Base-by-base conservation (phyloP, 2,888 invertebrate species). In the Liodrosophila aerea region DNA sequence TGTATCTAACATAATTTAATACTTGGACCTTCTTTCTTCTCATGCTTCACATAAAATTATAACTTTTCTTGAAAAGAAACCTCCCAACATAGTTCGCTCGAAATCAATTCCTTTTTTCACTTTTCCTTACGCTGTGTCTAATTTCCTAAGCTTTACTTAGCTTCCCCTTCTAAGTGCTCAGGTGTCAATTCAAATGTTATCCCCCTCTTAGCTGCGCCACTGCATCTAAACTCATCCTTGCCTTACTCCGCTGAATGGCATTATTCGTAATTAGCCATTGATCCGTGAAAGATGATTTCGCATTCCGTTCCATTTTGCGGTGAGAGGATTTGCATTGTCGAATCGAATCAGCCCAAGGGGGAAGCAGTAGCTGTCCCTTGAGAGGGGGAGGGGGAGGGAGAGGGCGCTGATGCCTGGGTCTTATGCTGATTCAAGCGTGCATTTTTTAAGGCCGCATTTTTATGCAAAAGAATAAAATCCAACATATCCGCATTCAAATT, bases 261-360 rank as follows among this genome's bases (percentile, higher is more conserved):
- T 88, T 85, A 80, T 74, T 77, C 76, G 67, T 77, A 85, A 87
- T 87, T 85, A 87, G 73, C 71, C 87, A 88, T 81, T 87, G 86
- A 88, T 80, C 81, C 86, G 76, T 75, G 60, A 88, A 88, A 87
- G 88, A 87, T 88, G 88, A 86, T 87, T 88, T 88, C 67, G 57
- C 64, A 70, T 65, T 64, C 69, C 57, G 54, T 63, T 70, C 39
- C 52, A 57, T 65, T 60, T 52, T 64, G 71, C 74, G 64, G 85
- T 69, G 74, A 76, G 81, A 75, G 86, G 82, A 82, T 82, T 82
- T 82, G 86, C 86, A 86, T 82, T 69, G 69, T 22, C 59, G 45
- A 51, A 34, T 33, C 45, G 45, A 27, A 18, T 30, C 33, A 16
- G 56, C 15, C 43, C 36, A 9, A 16, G 52, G 43, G 27, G 34